A percentile compares a stretch with the other conserved stretches of the same genome.
Conservation (phyloP, 2,797 vertebrate genomes). For the Lates japonicus region DNA sequence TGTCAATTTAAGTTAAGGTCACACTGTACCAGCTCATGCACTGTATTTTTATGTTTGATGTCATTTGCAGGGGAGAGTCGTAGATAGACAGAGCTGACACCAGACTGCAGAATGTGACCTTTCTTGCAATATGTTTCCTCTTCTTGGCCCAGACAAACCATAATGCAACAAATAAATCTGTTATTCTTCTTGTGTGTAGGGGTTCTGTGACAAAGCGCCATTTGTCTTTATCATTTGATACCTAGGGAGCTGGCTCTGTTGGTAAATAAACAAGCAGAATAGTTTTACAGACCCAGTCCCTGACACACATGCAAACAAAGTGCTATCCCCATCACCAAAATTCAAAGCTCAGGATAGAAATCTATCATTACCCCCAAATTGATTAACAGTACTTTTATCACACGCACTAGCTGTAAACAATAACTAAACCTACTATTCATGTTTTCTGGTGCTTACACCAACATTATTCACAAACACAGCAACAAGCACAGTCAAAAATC, state of each 20-base stretch:
- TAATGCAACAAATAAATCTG: background rate
- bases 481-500: background rate
- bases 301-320: background rate
- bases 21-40: background rate
- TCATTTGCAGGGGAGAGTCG: background rate
- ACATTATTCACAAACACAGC: background rate
- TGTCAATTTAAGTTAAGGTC: constrained; percentile 13
- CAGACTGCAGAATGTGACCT: constrained; percentile 12
- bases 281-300: background rate
- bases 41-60: constrained; percentile 5
- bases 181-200: background rate
- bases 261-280: background rate
- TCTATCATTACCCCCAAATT: background rate
- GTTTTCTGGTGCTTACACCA: background rate
- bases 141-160: background rate
- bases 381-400: background rate
- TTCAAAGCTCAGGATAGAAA: background rate
- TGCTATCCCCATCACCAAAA: background rate
- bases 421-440: background rate
- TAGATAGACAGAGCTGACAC: background rate
- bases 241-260: background rate
- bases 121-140: background rate
- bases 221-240: background rate
- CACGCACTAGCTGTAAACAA: background rate
- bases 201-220: background rate